A percentile compares a stretch with the other conserved stretches of the same genome.
These are phyloP conservation scores for Lithophane socia DNA, from an alignment of 2,888 invertebrate species.

Conservation along the genomic window DNA sequence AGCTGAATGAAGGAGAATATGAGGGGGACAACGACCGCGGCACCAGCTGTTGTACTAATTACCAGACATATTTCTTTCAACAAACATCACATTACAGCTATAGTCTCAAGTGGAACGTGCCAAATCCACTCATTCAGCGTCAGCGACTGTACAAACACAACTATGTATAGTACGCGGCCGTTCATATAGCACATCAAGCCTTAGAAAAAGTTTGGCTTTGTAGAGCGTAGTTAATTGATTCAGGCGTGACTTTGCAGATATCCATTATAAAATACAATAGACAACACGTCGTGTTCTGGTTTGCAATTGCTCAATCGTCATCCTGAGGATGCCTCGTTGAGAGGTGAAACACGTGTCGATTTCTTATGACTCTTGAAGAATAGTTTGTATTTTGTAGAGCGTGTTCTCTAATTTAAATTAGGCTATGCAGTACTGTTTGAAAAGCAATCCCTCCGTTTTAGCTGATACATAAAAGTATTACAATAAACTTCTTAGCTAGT, in stretches of 20 bases:
- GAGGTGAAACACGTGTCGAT: too few relatives aligned
- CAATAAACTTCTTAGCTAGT: not conserved
- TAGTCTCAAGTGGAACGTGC: conserved; percentile 1
- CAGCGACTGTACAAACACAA: conserved; percentile 29
- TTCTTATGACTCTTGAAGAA: too few relatives aligned
- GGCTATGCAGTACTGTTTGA: not conserved
- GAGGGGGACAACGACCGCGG: conserved; percentile 20
- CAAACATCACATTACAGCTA: conserved; percentile 7
- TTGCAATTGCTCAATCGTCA: too few relatives aligned
- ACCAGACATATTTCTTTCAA: conserved; percentile 18
- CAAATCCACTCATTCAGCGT: conserved; percentile 39
- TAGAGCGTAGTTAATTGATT: too few relatives aligned
- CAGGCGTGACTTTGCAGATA: too few relatives aligned
- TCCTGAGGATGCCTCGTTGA: too few relatives aligned
- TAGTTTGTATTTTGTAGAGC: not conserved
- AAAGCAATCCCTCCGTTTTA: not conserved
- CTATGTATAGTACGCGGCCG: not conserved
- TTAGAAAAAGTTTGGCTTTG: not conserved
- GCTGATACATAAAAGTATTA: not conserved
- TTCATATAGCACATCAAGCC: not conserved
- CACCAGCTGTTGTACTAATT: conserved; percentile 20
- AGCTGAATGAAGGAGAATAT: conserved; percentile 23
- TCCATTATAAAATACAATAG: too few relatives aligned
- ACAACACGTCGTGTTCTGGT: too few relatives aligned
- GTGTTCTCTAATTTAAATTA: not conserved